phyloP scores from a whole-genome alignment of 2,113 vertebrate genomes.

The Hippocampus guttulatus region DNA sequence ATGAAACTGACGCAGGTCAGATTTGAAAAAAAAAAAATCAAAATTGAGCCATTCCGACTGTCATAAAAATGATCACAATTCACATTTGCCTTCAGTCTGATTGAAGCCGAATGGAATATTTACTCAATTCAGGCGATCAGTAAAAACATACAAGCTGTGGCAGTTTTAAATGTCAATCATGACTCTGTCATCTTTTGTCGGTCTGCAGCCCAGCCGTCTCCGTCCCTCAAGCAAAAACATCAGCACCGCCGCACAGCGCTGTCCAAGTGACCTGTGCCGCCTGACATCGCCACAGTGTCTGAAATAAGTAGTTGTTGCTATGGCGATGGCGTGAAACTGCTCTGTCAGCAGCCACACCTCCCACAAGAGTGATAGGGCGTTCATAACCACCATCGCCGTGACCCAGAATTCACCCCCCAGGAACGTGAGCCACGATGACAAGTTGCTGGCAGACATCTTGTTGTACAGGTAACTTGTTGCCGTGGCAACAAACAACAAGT shows the following conservation, averaged over 20 bases:
- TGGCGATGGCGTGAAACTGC: conserved; percentile 68
- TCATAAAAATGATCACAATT: no score
- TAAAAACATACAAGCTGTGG: not conserved
- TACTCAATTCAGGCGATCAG: not conserved
- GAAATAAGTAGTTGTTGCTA: conserved; percentile 71
- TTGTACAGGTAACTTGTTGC: conserved; percentile 52
- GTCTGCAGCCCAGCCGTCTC: conserved; percentile 29
- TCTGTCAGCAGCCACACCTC: conserved; percentile 70
- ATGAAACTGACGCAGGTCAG: no score
- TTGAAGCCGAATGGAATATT: not conserved
- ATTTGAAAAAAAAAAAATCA: no score
- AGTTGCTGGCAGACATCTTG: conserved; percentile 16
- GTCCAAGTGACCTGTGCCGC: conserved; percentile 39
- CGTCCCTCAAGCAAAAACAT: conserved; percentile 68
- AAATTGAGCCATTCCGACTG: no score
- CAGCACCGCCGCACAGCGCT: conserved; percentile 49
- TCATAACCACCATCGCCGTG: conserved; percentile 62
- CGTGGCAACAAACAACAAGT: conserved; percentile 55
- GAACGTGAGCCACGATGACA: conserved; percentile 41
- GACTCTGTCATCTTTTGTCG: conserved; percentile 27
- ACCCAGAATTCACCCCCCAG: conserved; percentile 71
- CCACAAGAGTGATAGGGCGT: conserved; percentile 68
- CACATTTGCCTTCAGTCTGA: no score
- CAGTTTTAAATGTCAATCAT: conserved; percentile 57
- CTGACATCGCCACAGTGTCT: conserved; percentile 32